Evolutionary conservation across 2,888 invertebrate genomes (phyloP), one percentile per base, ranked within the genome.

Genomic region (Empis livida): DNA sequence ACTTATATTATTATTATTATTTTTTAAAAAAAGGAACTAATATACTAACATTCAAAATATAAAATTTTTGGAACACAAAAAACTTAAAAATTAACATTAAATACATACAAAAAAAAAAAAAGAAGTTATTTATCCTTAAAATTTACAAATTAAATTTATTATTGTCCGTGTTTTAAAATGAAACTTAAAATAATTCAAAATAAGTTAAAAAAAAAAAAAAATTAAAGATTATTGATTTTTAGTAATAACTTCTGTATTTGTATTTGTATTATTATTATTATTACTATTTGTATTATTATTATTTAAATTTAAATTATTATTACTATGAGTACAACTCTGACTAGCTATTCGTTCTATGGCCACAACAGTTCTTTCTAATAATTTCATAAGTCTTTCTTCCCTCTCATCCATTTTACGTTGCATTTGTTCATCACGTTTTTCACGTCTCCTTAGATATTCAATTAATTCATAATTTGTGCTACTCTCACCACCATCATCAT

Each of bases 381-480:
- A 57, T 51, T 59, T 60, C 48, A 68, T 58, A 10, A 68, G 54
- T 44, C 67, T 63, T 53, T 68, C 68, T 50, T 68, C 69, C 2
- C 67, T 61, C 14, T 67, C 65, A 55, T 68, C 67, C 69, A 68
- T 66, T 1, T 66, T 61, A 47, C 64, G 62, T 8, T 65, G 57
- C 49, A 68, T 57, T 52, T 65, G 65, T 45, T 67, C 68, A 48
- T 68, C 69, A 1, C 67, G 63, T 32, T 65, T 67, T 49, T 68
- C 69, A 10, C 69, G 60, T 3, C 66, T 57, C 51, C 68, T 68
- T 40, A 68, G 58, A 59, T 68, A 68, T 56, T 68, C 67, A 38
- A 68, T 68, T 16, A 68, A 57, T 54, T 68, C 67, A 47, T 68
- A 68, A 49, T 68, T 68, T 50, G 67, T 68, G 51, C 68, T 66